These are phyloP conservation scores for Theristus sp. DNA, from an alignment of 2,888 invertebrate species.

Conservation along the genomic window DNA sequence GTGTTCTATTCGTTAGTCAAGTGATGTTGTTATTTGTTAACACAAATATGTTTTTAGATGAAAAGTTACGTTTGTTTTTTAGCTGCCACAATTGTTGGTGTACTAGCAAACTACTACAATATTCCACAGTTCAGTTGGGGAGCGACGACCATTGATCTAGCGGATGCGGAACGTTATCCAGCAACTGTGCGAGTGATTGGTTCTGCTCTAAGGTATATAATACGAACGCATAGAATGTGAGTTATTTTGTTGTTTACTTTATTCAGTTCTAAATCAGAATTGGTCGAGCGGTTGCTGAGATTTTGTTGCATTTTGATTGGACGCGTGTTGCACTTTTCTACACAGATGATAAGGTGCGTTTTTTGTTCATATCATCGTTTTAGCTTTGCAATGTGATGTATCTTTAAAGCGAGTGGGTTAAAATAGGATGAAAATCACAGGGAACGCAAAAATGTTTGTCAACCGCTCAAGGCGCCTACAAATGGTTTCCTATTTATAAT, in stretches of 20 bases:
- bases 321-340: slow-evolving; percentile 15
- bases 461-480: slow-evolving; percentile 1
- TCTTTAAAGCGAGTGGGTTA: neutral
- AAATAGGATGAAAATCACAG: neutral
- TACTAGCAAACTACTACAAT: slow-evolving; percentile 13
- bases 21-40: too few relatives aligned
- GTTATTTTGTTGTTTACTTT: too few relatives aligned
- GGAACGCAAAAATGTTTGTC: neutral
- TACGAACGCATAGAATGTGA: too few relatives aligned
- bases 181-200: slow-evolving; percentile 8
- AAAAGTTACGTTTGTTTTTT: too few relatives aligned
- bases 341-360: slow-evolving; percentile 10
- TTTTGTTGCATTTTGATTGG: slow-evolving; percentile 14
- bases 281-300: slow-evolving; percentile 12
- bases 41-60: too few relatives aligned
- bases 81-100: slow-evolving; percentile 13
- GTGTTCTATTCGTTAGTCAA: neutral
- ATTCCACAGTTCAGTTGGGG: slow-evolving; percentile 15
- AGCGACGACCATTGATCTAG: slow-evolving; percentile 10
- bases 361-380: neutral
- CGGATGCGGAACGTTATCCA: slow-evolving; percentile 11
- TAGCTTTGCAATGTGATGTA: too few relatives aligned
- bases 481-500: neutral
- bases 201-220: slow-evolving; percentile 3
- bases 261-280: too few relatives aligned